Percentiles rank a stretch among this genome's conserved stretches.
These are phyloP conservation scores for Agriopis marginaria DNA, from an alignment of 2,888 invertebrate genomes.

Conservation along the genomic window DNA sequence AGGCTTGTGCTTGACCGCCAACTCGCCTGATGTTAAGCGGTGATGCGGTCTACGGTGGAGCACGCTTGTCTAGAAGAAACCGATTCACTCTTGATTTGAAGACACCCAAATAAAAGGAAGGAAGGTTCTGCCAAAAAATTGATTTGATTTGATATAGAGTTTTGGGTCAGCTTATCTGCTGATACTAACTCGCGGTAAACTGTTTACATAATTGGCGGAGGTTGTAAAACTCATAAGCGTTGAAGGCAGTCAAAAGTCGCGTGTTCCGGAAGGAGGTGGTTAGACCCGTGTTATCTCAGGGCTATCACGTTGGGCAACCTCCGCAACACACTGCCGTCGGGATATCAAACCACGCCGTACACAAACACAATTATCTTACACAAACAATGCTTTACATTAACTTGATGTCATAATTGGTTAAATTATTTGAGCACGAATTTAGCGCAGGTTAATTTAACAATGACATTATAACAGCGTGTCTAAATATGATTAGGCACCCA, in stretches of 20 bases:
- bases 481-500: conserved; percentile 40
- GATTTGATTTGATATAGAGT: conserved; percentile 7
- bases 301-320: conserved; percentile 74
- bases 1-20: too few relatives aligned
- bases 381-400: conserved; percentile 41
- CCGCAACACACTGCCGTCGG: conserved; percentile 44
- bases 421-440: conserved; percentile 45
- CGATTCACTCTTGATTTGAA: too few relatives aligned
- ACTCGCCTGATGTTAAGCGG: too few relatives aligned
- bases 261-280: conserved; percentile 75
- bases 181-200: conserved; percentile 49
- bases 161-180: conserved; percentile 31
- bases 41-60: too few relatives aligned
- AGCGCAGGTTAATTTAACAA: conserved; percentile 40
- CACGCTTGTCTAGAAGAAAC: too few relatives aligned
- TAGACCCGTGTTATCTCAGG: conserved; percentile 74
- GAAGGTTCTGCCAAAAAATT: too few relatives aligned
- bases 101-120: too few relatives aligned
- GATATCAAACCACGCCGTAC: conserved; percentile 34
- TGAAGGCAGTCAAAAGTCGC: conserved; percentile 72
- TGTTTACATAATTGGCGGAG: conserved; percentile 64
- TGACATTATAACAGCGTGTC: conserved; percentile 32
- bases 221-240: conserved; percentile 60
- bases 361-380: conserved; percentile 29
- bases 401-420: conserved; percentile 45